Evolutionary conservation across 2,888 invertebrate species (phyloP).

Genomic region (Galerucella nymphaeae): DNA sequence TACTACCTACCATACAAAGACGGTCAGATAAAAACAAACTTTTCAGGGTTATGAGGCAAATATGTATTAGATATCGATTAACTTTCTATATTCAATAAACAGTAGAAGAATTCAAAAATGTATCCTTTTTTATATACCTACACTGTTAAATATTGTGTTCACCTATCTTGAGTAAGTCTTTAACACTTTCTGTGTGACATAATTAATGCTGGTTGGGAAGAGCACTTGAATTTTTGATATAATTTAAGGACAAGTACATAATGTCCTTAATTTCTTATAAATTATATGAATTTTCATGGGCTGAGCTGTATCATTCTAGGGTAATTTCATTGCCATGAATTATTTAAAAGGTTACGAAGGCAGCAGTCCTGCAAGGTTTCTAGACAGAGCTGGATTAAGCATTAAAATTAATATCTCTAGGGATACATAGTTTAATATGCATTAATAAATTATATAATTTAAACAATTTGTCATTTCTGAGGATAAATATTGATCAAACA

Average conservation of each 20-base stretch:
- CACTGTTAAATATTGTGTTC: too few relatives aligned
- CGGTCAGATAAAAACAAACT: conserved; percentile 15
- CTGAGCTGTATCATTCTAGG: conserved; percentile 6
- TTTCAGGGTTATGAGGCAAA: conserved; percentile 13
- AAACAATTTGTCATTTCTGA: too few relatives aligned
- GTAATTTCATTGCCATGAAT: conserved; percentile 32
- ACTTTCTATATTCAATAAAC: too few relatives aligned
- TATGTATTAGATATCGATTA: background rate
- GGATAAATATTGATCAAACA: too few relatives aligned
- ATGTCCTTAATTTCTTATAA: conserved; percentile 21
- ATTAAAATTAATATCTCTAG: background rate
- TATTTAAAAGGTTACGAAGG: conserved; percentile 18
- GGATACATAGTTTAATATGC: background rate
- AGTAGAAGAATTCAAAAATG: too few relatives aligned
- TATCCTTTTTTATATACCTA: too few relatives aligned
- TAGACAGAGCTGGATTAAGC: background rate
- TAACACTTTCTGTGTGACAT: background rate
- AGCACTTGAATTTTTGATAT: background rate
- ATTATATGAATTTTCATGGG: conserved; percentile 27
- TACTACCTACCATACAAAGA: conserved; percentile 10
- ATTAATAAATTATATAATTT: too few relatives aligned
- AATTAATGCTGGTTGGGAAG: background rate
- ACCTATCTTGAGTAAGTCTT: too few relatives aligned
- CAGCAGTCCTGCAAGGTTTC: conserved; percentile 10
- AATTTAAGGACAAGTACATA: background rate